phyloP scores from a whole-genome alignment of 2,797 vertebrate genomes.

The Typhlichthys eigenmanni region DNA sequence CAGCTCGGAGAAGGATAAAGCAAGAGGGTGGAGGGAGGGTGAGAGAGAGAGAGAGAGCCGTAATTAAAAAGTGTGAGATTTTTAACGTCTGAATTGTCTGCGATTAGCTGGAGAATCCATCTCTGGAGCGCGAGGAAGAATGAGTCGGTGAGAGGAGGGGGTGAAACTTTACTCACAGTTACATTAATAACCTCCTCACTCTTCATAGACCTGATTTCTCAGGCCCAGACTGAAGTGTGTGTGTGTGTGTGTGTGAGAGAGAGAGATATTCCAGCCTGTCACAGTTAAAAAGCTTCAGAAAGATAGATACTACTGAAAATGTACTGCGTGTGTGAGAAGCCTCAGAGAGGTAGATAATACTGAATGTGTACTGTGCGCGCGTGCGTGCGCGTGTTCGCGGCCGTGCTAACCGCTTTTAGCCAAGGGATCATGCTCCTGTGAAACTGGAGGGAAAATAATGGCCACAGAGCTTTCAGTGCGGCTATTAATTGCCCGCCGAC shows the following conservation, averaged over 20 bases:
- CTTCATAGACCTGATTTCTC: slow-evolving; percentile 44
- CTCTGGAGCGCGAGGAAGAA: slow-evolving; percentile 41
- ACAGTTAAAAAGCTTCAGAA: slow-evolving; percentile 39
- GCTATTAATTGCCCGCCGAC: slow-evolving; percentile 61
- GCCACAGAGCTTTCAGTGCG: slow-evolving; percentile 55
- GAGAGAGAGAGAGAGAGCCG: not conserved
- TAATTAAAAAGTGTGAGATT: slow-evolving; percentile 65
- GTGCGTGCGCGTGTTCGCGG: slow-evolving; percentile 4
- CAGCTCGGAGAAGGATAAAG: slow-evolving; percentile 5
- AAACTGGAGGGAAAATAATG: slow-evolving; percentile 60
- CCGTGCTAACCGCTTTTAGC: slow-evolving; percentile 29
- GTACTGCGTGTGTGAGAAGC: not conserved
- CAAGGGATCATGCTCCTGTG: slow-evolving; percentile 42
- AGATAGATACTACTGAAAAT: too few species aligned
- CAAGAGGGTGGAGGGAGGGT: slow-evolving; percentile 13
- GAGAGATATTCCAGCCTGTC: slow-evolving; percentile 42
- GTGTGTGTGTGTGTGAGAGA: not conserved
- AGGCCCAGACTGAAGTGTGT: too few species aligned
- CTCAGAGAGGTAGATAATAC: too few species aligned
- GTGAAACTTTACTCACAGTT: slow-evolving; percentile 47
- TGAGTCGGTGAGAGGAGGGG: slow-evolving; percentile 10
- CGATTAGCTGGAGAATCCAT: slow-evolving; percentile 34
- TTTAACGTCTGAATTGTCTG: slow-evolving; percentile 57
- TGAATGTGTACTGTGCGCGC: not conserved
- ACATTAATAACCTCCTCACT: slow-evolving; percentile 64